Base-by-base conservation (phyloP, 2,113 vertebrate genomes). In the Dasyprocta punctata region DNA sequence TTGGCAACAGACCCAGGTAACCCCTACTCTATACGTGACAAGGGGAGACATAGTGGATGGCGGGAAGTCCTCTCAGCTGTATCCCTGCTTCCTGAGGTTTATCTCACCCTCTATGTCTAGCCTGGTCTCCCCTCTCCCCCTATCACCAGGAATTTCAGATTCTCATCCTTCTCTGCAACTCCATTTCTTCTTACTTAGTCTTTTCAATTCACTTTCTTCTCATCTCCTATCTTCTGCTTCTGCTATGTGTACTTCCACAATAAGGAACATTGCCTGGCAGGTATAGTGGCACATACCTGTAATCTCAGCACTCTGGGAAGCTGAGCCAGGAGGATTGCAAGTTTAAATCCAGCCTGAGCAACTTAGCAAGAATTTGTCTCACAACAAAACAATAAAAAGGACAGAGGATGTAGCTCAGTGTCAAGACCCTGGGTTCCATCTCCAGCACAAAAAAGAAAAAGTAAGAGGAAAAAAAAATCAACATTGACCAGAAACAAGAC, bases 101-200 rank as follows among this genome's bases (percentile, higher is more conserved):
- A 61, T 19, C n/a, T 54, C 44, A n/a, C 26, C 12, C 49, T n/a
- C 52, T 82, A 56, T 3, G 7, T 38, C 30, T 36, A 54, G n/a
- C 5, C 7, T 26, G 28, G 22, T 38, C 65, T 60, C 65, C 49
- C n/a, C 2, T 0, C 36, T 36, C 0, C 3, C 12, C 38, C 17
- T 24, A 16, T 2, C n/a, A n/a, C 77, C 14, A 91, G 69, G 17
- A 44, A 84, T 47, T n/a, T 71, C 36, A 2, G 49, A 60, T 14
- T 75, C 36, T 84, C 90, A 41, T 73, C 54, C 5, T 82, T 58
- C 33, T 47, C 69, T 84, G 58, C 2, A 36, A 83, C 38, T 60
- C 17, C 56, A 6, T 17, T 3, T 47, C 58, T 56, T 75, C 30
- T 65, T 38, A 8, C 7, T 30, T 61, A 3, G 13, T 28, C 52